These are phyloP conservation scores for Baronia brevicornis DNA, from an alignment of 2,888 invertebrate species.

Conservation along the genomic window DNA sequence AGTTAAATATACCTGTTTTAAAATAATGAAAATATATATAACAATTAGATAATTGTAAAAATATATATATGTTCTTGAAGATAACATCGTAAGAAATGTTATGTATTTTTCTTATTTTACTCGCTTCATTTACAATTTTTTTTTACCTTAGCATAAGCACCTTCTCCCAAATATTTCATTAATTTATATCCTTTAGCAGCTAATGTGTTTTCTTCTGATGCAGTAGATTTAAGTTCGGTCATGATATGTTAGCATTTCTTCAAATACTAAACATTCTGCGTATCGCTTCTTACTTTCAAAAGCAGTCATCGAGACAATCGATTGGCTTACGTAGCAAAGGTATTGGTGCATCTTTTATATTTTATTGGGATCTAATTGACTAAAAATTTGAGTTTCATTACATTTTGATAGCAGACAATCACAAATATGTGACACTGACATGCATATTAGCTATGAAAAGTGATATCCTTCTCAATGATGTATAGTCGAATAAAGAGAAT, in stretches of 20 bases:
- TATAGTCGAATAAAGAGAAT: no score
- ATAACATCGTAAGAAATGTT: neutral
- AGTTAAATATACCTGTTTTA: constrained; percentile 61
- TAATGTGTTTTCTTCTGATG: constrained; percentile 67
- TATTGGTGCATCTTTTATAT: constrained; percentile 12
- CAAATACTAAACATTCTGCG: constrained; percentile 33
- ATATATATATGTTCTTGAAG: no score
- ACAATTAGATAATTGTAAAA: no score
- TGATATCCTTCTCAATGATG: constrained; percentile 12
- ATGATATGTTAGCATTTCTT: constrained; percentile 47
- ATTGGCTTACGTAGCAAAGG: neutral
- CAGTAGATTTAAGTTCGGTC: constrained; percentile 58
- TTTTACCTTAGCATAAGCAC: constrained; percentile 85
- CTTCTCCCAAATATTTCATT: constrained; percentile 81
- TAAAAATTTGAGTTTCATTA: constrained; percentile 11
- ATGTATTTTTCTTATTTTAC: neutral
- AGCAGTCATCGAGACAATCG: constrained; percentile 10
- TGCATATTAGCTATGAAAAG: no score
- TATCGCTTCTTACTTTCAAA: constrained; percentile 24
- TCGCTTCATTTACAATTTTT: neutral
- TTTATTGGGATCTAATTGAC: constrained; percentile 1
- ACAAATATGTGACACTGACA: constrained; percentile 14
- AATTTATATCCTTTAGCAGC: constrained; percentile 77
- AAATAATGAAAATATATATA: neutral
- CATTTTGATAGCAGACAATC: constrained; percentile 11